These are phyloP conservation scores for Cossypha heuglini DNA, from an alignment of 2,797 vertebrate genomes.

Conservation along the genomic window DNA sequence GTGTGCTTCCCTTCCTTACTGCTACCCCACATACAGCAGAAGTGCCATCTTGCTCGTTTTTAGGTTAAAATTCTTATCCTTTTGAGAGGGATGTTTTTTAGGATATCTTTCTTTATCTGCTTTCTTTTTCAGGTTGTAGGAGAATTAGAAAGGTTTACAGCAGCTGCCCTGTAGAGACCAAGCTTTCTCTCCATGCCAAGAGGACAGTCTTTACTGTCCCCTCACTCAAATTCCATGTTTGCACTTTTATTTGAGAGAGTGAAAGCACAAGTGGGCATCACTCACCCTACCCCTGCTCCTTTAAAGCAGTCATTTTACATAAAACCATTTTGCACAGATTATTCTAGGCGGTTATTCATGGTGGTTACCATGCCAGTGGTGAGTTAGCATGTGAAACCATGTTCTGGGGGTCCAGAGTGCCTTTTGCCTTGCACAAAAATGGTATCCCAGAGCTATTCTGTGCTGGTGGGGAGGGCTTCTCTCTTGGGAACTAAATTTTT, in stretches of 20 bases:
- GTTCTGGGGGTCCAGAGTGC: neutral
- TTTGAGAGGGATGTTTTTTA: neutral
- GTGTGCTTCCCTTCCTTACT: neutral
- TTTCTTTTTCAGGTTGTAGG: neutral
- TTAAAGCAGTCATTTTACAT: neutral
- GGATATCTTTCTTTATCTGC: neutral
- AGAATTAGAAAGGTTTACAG: neutral
- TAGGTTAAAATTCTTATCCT: neutral
- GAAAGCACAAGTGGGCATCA: neutral
- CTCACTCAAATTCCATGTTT: neutral
- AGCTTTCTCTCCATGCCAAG: neutral
- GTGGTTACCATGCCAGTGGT: neutral
- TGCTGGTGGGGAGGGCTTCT: neutral
- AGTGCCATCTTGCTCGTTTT: neutral
- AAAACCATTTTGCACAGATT: neutral
- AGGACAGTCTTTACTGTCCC: neutral
- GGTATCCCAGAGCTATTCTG: neutral
- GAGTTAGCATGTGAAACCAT: neutral
- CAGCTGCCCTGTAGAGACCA: neutral
- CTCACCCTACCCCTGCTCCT: neutral
- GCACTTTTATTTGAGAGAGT: neutral
- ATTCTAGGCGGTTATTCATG: neutral
- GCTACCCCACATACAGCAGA: rapidly evolving
- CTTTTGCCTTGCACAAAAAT: neutral
- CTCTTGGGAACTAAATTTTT: neutral